Percentiles rank a stretch among this genome's conserved stretches.
These are phyloP conservation scores for Globodera rostochiensis DNA, from an alignment of 1,140 invertebrate species.

Conservation along the genomic window DNA sequence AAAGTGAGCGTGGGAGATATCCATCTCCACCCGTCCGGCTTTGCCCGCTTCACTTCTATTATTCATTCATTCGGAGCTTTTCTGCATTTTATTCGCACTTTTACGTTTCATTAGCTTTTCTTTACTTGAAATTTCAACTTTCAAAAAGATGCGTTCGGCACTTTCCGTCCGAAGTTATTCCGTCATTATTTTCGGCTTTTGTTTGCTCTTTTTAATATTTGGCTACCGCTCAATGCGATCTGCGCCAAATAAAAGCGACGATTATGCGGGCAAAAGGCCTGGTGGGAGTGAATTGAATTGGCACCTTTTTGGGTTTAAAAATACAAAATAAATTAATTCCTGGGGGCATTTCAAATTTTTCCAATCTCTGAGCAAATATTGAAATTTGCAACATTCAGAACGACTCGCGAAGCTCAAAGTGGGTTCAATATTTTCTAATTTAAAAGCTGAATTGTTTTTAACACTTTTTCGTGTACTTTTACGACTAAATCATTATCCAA, in stretches of 20 bases:
- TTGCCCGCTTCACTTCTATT: not conserved
- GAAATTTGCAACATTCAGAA: not conserved
- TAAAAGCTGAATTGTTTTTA: too few species aligned
- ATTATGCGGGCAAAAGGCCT: conserved; percentile 1
- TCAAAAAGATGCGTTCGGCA: conserved; percentile 17
- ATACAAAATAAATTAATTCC: too few species aligned
- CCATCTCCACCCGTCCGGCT: not conserved
- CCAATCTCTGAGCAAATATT: conserved; percentile 18
- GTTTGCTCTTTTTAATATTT: conserved; percentile 25
- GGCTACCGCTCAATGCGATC: conserved; percentile 21
- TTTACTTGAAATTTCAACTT: not conserved
- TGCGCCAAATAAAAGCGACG: not conserved
- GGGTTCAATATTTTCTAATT: not conserved
- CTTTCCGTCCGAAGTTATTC: conserved; percentile 14
- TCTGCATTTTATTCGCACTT: not conserved
- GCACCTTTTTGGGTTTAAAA: not conserved
- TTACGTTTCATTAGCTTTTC: too few species aligned
- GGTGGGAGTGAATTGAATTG: not conserved
- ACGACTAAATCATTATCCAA: too few species aligned
- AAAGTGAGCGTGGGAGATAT: not conserved
- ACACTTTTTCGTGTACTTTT: too few species aligned
- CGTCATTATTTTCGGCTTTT: conserved; percentile 9
- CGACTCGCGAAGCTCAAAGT: not conserved
- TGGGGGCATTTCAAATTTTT: conserved; percentile 6
- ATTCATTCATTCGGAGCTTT: not conserved